A percentile compares a stretch with the other conserved stretches of the same genome.
Evolutionary conservation across 2,797 vertebrate genomes (phyloP).

Genomic region (Malacoraja senta): DNA sequence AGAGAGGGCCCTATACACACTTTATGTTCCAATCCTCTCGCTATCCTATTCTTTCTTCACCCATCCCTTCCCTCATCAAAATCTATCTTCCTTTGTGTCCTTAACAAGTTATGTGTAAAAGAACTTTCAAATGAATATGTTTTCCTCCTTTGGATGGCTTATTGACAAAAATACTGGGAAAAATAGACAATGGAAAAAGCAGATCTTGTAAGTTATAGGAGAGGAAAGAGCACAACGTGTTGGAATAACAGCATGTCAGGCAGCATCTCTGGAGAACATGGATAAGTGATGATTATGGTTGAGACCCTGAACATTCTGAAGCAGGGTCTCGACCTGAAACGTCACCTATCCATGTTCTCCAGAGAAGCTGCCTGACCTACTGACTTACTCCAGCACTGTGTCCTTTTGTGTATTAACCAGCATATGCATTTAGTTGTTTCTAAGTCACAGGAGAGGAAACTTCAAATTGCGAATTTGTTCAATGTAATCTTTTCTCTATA

Average conservation of each 20-base stretch:
- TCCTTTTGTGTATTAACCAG: no score
- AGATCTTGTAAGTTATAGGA: not conserved
- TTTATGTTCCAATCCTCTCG: not conserved
- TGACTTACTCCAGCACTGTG: no score
- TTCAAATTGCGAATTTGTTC: not conserved
- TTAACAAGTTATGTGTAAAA: not conserved
- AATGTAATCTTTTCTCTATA: not conserved
- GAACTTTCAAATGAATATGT: not conserved
- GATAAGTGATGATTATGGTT: no score
- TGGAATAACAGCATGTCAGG: no score
- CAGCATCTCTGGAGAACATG: no score
- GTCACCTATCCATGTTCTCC: no score
- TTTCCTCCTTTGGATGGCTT: not conserved
- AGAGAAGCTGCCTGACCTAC: no score
- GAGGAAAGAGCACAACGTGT: not conserved
- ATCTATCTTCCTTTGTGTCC: not conserved
- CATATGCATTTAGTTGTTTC: no score
- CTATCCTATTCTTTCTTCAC: not conserved
- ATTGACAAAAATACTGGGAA: not conserved
- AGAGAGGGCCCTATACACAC: not conserved
- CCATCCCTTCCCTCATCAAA: not conserved
- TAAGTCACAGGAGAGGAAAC: not conserved
- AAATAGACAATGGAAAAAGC: not conserved
- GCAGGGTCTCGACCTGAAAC: no score
- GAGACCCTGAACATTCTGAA: no score